Percentiles rank a stretch among this genome's conserved stretches.
Conservation (phyloP, 1,140 invertebrate species). For the Adelges cooleyi region DNA sequence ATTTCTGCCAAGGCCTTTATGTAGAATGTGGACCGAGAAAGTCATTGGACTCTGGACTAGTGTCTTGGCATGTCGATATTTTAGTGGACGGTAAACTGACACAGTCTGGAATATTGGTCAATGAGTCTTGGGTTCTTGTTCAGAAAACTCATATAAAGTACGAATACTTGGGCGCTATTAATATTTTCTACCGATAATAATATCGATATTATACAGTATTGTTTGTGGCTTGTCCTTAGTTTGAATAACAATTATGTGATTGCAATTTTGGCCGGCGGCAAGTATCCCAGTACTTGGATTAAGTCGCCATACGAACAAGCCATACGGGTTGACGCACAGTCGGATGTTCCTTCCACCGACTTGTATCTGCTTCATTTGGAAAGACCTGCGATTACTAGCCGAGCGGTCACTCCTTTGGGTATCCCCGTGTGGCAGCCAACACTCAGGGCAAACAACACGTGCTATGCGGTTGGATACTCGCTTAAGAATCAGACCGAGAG, state of each 20-base stretch:
- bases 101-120: constrained; percentile 54
- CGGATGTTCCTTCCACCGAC: constrained; percentile 35
- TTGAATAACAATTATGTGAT: neutral
- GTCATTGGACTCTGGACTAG: neutral
- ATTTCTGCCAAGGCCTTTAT: neutral
- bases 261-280: constrained; percentile 10
- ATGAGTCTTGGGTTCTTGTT: constrained; percentile 31
- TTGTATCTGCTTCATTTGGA: constrained; percentile 36
- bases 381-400: constrained; percentile 34
- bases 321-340: constrained; percentile 33
- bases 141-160: neutral
- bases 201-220: too few relatives aligned
- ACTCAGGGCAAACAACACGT: neutral
- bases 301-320: constrained; percentile 57
- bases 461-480: neutral
- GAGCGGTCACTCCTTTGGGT: constrained; percentile 35
- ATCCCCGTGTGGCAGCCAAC: neutral
- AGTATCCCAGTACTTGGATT: constrained; percentile 32
- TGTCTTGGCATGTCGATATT: constrained; percentile 57
- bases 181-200: too few relatives aligned
- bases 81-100: constrained; percentile 51
- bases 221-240: too few relatives aligned
- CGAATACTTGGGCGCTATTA: too few relatives aligned
- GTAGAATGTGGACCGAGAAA: neutral
- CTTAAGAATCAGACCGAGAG: neutral